Evolutionary conservation across 1,140 invertebrate species (phyloP).

Genomic region (Aleiodes sp.): DNA sequence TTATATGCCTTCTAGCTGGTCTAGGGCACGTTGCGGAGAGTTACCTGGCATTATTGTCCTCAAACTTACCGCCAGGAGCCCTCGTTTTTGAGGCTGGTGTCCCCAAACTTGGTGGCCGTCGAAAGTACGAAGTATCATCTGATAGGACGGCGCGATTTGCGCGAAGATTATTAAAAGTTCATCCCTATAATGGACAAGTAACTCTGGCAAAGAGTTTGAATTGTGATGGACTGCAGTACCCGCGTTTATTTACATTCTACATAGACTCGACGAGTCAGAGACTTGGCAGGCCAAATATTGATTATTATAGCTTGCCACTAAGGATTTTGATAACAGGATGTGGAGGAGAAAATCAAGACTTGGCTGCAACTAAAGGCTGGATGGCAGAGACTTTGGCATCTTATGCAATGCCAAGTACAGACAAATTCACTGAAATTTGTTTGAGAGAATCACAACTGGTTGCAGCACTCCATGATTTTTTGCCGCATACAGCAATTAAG

Average conservation of each 20-base stretch:
- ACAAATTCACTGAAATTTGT: conserved; percentile 78
- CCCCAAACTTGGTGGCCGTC: conserved; percentile 77
- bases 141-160: conserved; percentile 85
- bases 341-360: conserved; percentile 70
- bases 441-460: conserved; percentile 80
- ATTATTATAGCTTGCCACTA: conserved; percentile 85
- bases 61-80: conserved; percentile 73
- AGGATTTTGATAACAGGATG: conserved; percentile 83
- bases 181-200: conserved; percentile 78
- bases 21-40: conserved; percentile 44
- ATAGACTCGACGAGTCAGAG: conserved; percentile 84
- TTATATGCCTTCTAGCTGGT: conserved; percentile 37
- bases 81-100: conserved; percentile 83
- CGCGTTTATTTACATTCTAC: conserved; percentile 85
- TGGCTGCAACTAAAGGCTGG: conserved; percentile 81
- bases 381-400: conserved; percentile 85
- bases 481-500: conserved; percentile 77
- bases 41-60: conserved; percentile 78
- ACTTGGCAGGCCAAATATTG: conserved; percentile 74
- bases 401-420: conserved; percentile 81
- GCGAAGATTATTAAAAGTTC: conserved; percentile 78
- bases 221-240: conserved; percentile 84
- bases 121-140: conserved; percentile 78
- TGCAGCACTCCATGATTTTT: conserved; percentile 78
- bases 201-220: conserved; percentile 75